Percentiles rank a stretch among this genome's conserved stretches.
These are phyloP conservation scores for Ectropis grisescens DNA, from an alignment of 1,140 invertebrate species.

Conservation along the genomic window DNA sequence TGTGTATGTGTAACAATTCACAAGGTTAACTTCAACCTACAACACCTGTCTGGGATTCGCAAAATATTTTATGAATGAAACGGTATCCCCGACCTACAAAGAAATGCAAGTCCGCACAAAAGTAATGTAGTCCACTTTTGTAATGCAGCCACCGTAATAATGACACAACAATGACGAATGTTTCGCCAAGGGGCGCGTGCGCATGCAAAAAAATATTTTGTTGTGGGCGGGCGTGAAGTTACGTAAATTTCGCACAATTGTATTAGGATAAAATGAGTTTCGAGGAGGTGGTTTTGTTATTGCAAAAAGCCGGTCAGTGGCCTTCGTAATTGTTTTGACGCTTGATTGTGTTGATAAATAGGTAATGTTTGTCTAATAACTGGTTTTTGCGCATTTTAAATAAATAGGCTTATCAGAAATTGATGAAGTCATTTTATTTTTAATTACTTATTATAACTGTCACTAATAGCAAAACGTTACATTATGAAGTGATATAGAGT, in stretches of 20 bases:
- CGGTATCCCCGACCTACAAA: constrained; percentile 57
- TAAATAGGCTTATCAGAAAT: too few relatives aligned
- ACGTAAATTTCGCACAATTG: constrained; percentile 65
- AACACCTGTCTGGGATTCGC: constrained; percentile 35
- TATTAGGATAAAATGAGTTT: constrained; percentile 42
- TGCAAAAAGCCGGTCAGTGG: constrained; percentile 9
- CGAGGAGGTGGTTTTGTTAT: constrained; percentile 22
- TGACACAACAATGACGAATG: constrained; percentile 47
- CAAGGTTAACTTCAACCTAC: too few relatives aligned
- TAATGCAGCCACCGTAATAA: constrained; percentile 44
- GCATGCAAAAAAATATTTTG: constrained; percentile 26
- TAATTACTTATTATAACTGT: too few relatives aligned
- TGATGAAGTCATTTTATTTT: too few relatives aligned
- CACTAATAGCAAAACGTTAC: too few relatives aligned
- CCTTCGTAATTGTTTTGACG: too few relatives aligned
- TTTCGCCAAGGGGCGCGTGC: constrained; percentile 30
- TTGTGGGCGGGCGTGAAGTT: constrained; percentile 36
- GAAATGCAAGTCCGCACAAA: constrained; percentile 33
- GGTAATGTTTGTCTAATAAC: too few relatives aligned
- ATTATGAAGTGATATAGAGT: too few relatives aligned
- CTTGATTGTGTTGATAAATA: too few relatives aligned
- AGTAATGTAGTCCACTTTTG: constrained; percentile 37
- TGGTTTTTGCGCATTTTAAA: too few relatives aligned
- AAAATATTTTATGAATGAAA: constrained; percentile 28
- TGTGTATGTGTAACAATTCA: too few relatives aligned